Evolutionary conservation across 2,888 invertebrate species (phyloP), one percentile per base, ranked within the genome.

Genomic region (Euspilapteryx auroguttella): DNA sequence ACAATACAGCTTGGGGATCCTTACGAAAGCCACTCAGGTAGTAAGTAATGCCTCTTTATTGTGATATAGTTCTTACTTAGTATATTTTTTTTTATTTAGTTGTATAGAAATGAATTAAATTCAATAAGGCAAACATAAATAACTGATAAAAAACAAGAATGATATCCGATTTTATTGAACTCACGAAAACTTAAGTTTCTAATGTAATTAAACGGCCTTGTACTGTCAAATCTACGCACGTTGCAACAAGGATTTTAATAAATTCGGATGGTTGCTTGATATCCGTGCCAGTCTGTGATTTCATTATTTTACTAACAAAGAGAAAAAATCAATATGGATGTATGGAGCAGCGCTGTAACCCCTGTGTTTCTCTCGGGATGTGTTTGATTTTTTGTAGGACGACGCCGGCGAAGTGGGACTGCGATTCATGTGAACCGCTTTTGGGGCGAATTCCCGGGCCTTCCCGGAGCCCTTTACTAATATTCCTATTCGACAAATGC

Each of bases 371-470:
- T 68, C 64, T 69, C 68, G 68, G 69, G 75, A 71, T 71, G 54
- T 58, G 61, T 71, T 66, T 66, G 69, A 69, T 73, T 75, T 73
- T 75, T 73, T 73, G 65, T n/a, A 6, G 17, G 73, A 53, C 53
- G 49, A 55, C 55, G 55, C 63, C 62, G 59, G 64, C n/a, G n/a
- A n/a, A 71, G 71, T 71, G 69, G 71, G 73, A 71, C 68, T 58
- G 46, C 58, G 62, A 53, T 64, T 68, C 75, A 75, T 75, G 75
- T 68, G 75, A 76, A 76, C 75, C 65, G 71, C 71, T 71, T 73
- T 71, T 71, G 57, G 73, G 75, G 73, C 71, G 62, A 71, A 73
- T 75, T 75, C 75, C 75, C 75, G 75, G 63, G 75, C 73, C 73
- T 68, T 62, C 58, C 52, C 55, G 57, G 63, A 57, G 69, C 75